Base-by-base conservation (phyloP, 2,113 vertebrate species). In the Mustela lutreola region DNA sequence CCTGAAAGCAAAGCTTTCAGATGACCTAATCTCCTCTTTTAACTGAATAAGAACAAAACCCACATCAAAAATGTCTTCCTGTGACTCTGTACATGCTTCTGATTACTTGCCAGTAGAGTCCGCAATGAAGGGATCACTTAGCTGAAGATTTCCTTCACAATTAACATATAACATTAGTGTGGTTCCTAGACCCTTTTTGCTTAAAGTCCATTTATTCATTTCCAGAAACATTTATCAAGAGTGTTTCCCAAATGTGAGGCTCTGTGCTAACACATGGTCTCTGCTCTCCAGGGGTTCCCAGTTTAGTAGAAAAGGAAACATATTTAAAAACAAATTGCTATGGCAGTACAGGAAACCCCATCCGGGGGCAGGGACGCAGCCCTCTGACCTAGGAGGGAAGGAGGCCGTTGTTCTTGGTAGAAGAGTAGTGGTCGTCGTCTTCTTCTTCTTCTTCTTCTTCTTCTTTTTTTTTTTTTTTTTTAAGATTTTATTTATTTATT, bases 151-250 rank as follows among this genome's bases (percentile, higher is more conserved):
- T 70, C 53, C 50, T 36, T 1, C 81, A 26, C 50, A 81, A 7
- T 94, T 75, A 89, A 79, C 80, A 42, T 71, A 16, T 65, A 89
- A 31, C 50, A 33, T 84, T 45, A 39, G 31, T 89, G 67, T 93
- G 67, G 50, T 70, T 94, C 45, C 45, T 28, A n/a, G 53, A 48
- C 36, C 92, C 22, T 65, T 88, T 89, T 71, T 84, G 80, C 63
- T 91, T 89, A 26, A 87, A 63, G 78, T 73, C 89, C 48, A 42
- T 87, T 79, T 89, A 58, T 48, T 96, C 79, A 87, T 96, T 95
- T 96, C 73, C 45, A 96, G 7, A 96, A 93, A 50, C 22, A 65
- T 36, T 82, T 65, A 71, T 82, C 79, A 50, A 42, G 63, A 67
- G 1, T 91, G 78, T 33, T 86, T 79, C 36, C 80, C 65, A 88